Percentiles rank a stretch among this genome's conserved stretches.
Evolutionary conservation across 2,113 vertebrate genomes (phyloP).

Genomic region (Crotalus helleri): DNA sequence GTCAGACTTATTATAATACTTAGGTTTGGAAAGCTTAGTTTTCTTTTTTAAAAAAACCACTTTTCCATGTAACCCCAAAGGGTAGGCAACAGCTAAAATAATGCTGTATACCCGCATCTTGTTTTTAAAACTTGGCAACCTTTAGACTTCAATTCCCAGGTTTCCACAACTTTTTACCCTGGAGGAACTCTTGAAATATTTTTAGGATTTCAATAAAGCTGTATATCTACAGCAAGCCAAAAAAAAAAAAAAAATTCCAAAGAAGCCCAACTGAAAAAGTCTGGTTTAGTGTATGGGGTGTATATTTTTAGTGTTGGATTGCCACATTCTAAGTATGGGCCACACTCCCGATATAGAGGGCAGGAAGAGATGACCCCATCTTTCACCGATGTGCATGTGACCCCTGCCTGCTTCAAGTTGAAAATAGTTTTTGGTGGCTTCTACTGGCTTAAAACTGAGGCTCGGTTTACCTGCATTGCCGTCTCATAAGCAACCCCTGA

Average conservation of each 20-base stretch:
- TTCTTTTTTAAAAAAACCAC: background rate
- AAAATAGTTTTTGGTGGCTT: background rate
- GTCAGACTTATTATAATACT: background rate
- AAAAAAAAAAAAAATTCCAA: background rate
- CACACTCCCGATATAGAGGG: background rate
- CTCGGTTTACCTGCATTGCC: too few relatives aligned
- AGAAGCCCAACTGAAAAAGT: background rate
- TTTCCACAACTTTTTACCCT: background rate
- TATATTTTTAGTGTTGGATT: background rate
- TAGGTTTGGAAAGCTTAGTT: background rate
- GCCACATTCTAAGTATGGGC: background rate
- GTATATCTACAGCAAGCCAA: background rate
- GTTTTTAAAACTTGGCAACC: background rate
- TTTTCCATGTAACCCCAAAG: background rate
- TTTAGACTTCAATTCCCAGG: background rate
- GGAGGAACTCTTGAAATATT: background rate
- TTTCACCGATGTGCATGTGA: background rate
- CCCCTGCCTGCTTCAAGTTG: background rate
- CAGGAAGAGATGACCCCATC: background rate
- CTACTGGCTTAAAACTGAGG: background rate
- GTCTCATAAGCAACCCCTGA: background rate
- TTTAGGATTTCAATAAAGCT: background rate
- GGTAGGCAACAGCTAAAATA: background rate
- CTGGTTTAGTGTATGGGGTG: background rate
- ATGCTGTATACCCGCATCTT: background rate